A percentile compares a stretch with the other conserved stretches of the same genome.
Evolutionary conservation across 2,888 invertebrate genomes (phyloP).

Genomic region (Pandemis corylana): DNA sequence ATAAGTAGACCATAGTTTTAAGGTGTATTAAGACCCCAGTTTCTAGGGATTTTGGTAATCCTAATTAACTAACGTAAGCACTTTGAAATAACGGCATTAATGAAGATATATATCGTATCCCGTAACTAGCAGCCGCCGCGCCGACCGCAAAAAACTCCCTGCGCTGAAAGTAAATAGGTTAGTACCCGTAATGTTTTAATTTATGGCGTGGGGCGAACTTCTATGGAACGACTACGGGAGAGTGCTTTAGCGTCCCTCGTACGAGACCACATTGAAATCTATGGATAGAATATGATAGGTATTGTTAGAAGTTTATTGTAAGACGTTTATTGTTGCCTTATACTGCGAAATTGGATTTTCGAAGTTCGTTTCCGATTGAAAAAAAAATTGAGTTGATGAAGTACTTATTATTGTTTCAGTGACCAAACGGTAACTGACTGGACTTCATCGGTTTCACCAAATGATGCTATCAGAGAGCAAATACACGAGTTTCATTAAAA

Average conservation of each 20-base stretch:
- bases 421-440: too few relatives aligned
- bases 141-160: conserved; percentile 18
- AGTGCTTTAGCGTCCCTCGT: conserved; percentile 8
- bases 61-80: conserved; percentile 1
- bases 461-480: too few relatives aligned
- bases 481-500: too few relatives aligned
- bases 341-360: too few relatives aligned
- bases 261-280: not conserved
- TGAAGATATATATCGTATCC: conserved; percentile 22
- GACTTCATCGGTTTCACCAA: too few relatives aligned
- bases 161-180: conserved; percentile 33
- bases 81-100: conserved; percentile 26
- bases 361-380: too few relatives aligned
- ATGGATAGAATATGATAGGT: not conserved
- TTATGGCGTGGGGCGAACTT: conserved; percentile 29
- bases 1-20: not conserved
- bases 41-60: not conserved
- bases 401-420: too few relatives aligned
- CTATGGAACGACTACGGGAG: conserved; percentile 18
- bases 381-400: too few relatives aligned
- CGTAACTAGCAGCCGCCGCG: conserved; percentile 19
- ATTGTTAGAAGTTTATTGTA: too few relatives aligned
- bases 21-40: not conserved
- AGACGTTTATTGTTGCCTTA: too few relatives aligned
- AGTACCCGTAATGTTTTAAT: conserved; percentile 38